These are phyloP conservation scores for Apocrypta bakeri DNA, from an alignment of 1,140 invertebrate species.

Conservation along the genomic window DNA sequence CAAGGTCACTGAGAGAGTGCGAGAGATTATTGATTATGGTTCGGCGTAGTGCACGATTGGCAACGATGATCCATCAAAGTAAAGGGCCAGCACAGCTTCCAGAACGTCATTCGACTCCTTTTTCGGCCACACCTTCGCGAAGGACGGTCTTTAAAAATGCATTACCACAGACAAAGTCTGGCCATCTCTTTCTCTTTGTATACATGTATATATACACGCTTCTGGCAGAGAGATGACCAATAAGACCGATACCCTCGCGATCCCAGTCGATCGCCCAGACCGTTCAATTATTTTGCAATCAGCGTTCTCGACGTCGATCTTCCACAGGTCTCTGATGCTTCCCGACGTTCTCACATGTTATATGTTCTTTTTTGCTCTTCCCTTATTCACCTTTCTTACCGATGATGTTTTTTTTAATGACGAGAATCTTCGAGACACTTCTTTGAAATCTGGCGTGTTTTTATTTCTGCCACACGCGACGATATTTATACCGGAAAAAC, in stretches of 20 bases:
- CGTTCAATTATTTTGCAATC: constrained; percentile 72
- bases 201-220: constrained; percentile 19
- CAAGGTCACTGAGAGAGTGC: not conserved
- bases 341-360: not conserved
- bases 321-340: not conserved
- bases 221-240: constrained; percentile 53
- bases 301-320: constrained; percentile 47
- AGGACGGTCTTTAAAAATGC: constrained; percentile 71
- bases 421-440: not conserved
- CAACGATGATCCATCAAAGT: constrained; percentile 66
- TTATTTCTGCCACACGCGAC: not conserved
- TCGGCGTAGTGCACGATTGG: constrained; percentile 64
- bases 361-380: not conserved
- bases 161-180: constrained; percentile 61
- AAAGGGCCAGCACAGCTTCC: constrained; percentile 46
- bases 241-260: constrained; percentile 66
- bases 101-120: constrained; percentile 21
- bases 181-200: not conserved
- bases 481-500: not conserved
- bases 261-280: constrained; percentile 62
- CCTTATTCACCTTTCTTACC: not conserved
- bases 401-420: not conserved
- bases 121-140: constrained; percentile 38
- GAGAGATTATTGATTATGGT: constrained; percentile 68
- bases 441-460: not conserved